phyloP scores from a whole-genome alignment of 2,113 vertebrate species.

The Asarcornis scutulata region DNA sequence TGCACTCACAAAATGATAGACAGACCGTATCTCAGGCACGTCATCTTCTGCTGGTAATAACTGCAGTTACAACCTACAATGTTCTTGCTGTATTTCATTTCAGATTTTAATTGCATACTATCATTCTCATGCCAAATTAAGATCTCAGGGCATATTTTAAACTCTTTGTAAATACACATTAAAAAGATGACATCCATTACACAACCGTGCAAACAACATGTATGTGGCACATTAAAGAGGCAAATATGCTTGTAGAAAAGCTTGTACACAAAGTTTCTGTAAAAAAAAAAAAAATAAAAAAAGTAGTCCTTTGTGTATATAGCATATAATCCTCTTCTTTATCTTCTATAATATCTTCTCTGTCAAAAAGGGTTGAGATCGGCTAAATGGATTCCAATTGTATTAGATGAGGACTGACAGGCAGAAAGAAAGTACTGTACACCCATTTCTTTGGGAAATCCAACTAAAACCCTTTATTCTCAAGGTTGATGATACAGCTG shows the following conservation, averaged over 20 bases:
- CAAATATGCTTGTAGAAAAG: neutral
- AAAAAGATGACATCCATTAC: constrained; percentile 28
- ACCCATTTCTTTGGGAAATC: constrained; percentile 22
- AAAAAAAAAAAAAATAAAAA: neutral
- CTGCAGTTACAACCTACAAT: constrained; percentile 47
- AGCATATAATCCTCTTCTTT: neutral
- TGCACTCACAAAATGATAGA: constrained; percentile 16
- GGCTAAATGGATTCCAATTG: constrained; percentile 21
- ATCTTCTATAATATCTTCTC: neutral
- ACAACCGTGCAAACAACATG: constrained; percentile 5
- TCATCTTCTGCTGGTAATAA: constrained; percentile 35
- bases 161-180: constrained; percentile 49
- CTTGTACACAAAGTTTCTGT: neutral
- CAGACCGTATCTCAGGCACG: constrained; percentile 2
- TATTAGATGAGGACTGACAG: constrained; percentile 41
- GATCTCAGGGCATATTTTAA: constrained; percentile 46
- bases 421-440: constrained; percentile 5
- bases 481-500: neutral
- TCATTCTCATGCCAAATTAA: constrained; percentile 51
- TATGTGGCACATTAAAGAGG: constrained; percentile 11
- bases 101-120: constrained; percentile 59
- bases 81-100: constrained; percentile 48
- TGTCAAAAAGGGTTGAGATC: constrained; percentile 27
- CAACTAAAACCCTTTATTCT: constrained; percentile 31
- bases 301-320: neutral